A percentile compares a stretch with the other conserved stretches of the same genome.
These are phyloP conservation scores for Drosophila conformis DNA, from an alignment of 2,888 invertebrate species.

Conservation along the genomic window DNA sequence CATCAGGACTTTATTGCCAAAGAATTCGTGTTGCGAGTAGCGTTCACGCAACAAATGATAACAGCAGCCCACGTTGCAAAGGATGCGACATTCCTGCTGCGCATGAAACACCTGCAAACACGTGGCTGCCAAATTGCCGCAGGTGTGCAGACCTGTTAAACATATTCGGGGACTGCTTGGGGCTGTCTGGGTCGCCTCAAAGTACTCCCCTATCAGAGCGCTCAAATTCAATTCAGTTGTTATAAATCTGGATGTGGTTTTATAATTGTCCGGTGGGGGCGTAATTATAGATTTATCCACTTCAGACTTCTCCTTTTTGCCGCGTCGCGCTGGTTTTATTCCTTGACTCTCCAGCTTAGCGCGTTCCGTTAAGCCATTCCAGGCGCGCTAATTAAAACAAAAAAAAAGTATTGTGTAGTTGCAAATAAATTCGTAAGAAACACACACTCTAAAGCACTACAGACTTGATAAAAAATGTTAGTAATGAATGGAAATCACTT, in stretches of 20 bases:
- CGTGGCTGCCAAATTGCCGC: slow-evolving; percentile 92
- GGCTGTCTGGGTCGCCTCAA: slow-evolving; percentile 83
- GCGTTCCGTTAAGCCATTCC: slow-evolving; percentile 87
- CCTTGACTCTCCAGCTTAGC: slow-evolving; percentile 85
- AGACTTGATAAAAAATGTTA: neutral
- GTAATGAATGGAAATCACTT: neutral
- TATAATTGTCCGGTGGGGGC: slow-evolving; percentile 84
- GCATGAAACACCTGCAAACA: slow-evolving; percentile 89
- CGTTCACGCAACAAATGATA: slow-evolving; percentile 92
- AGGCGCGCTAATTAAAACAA: slow-evolving; percentile 85
- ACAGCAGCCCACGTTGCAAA: slow-evolving; percentile 95
- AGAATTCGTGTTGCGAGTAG: slow-evolving; percentile 82
- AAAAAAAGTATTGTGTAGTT: slow-evolving; percentile 16
- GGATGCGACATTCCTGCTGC: slow-evolving; percentile 86
- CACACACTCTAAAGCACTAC: slow-evolving; percentile 1
- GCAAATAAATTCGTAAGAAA: neutral
- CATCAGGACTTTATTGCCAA: slow-evolving; percentile 78
- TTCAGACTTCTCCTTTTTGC: slow-evolving; percentile 64
- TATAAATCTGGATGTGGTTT: slow-evolving; percentile 88
- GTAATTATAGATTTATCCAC: neutral
- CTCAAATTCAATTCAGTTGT: slow-evolving; percentile 87
- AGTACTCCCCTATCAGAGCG: slow-evolving; percentile 86
- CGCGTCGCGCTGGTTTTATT: slow-evolving; percentile 75
- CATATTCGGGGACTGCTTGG: slow-evolving; percentile 84
- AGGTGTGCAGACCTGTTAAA: slow-evolving; percentile 93